phyloP scores from a whole-genome alignment of 1,140 invertebrate genomes.

The Teleopsis dalmanni region DNA sequence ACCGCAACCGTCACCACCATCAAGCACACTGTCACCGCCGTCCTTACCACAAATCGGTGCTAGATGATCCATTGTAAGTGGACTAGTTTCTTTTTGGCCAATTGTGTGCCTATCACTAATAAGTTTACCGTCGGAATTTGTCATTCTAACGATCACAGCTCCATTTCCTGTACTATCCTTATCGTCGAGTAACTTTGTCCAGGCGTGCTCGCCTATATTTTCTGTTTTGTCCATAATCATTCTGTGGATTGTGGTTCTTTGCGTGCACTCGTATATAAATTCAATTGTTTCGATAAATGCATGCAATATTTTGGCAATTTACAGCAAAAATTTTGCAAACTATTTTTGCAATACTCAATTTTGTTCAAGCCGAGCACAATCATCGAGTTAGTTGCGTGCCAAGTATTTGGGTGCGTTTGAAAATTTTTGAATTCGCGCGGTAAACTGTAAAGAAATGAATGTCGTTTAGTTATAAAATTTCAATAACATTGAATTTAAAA shows the following conservation, averaged over 20 bases:
- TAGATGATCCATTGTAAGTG: conserved; percentile 16
- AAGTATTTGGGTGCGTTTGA: too few species aligned
- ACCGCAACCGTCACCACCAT: background rate
- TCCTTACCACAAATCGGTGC: conserved; percentile 1
- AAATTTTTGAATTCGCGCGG: too few species aligned
- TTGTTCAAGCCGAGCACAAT: too few species aligned
- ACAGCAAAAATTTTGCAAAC: too few species aligned
- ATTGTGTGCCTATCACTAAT: background rate
- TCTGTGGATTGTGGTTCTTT: conserved; percentile 15
- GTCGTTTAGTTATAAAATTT: too few species aligned
- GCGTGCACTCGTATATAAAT: too few species aligned
- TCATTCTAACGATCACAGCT: conserved; percentile 28
- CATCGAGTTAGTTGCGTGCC: too few species aligned
- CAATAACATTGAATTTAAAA: too few species aligned
- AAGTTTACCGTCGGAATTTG: conserved; percentile 6
- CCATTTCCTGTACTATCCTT: conserved; percentile 25
- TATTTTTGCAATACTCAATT: too few species aligned
- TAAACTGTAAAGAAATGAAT: too few species aligned
- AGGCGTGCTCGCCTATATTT: conserved; percentile 25
- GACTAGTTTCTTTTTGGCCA: conserved; percentile 10
- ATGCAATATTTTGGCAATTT: too few species aligned
- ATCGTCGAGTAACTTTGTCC: conserved; percentile 34
- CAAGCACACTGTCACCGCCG: background rate
- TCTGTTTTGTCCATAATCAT: conserved; percentile 41
- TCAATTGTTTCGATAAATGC: too few species aligned